Evolutionary conservation across 1,140 invertebrate species (phyloP).

Genomic region (Zaprionus tsacasi): DNA sequence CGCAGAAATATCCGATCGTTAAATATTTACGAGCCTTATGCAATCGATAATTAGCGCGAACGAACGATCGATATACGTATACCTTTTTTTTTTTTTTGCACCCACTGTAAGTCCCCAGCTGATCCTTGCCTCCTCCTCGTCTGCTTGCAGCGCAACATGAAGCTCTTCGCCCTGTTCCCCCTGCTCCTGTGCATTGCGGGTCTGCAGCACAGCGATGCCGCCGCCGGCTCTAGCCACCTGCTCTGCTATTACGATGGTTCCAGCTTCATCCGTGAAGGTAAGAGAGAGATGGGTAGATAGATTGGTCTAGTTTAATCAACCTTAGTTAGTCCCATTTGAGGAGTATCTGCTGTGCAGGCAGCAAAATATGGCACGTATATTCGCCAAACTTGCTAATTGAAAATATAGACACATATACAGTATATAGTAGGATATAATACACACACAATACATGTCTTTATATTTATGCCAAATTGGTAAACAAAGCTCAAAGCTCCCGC

Average conservation of each 20-base stretch:
- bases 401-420: neutral
- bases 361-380: neutral
- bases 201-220: slow-evolving; percentile 59
- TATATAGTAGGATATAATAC: neutral
- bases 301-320: too few relatives aligned
- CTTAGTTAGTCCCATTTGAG: neutral
- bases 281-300: slow-evolving; percentile 35
- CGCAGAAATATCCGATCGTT: neutral
- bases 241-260: slow-evolving; percentile 90
- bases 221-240: slow-evolving; percentile 85
- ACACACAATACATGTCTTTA: neutral
- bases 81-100: neutral
- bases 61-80: neutral
- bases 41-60: slow-evolving; percentile 7
- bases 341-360: neutral
- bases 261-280: slow-evolving; percentile 88
- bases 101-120: slow-evolving; percentile 15
- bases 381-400: neutral
- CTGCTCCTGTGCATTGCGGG: slow-evolving; percentile 78
- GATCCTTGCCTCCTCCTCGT: neutral
- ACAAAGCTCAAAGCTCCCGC: neutral
- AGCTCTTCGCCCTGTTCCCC: slow-evolving; percentile 70
- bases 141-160: slow-evolving; percentile 59
- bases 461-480: neutral
- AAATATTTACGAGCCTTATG: slow-evolving; percentile 4